Evolutionary conservation across 1,140 invertebrate species (phyloP).

Genomic region (Drosophila auraria): DNA sequence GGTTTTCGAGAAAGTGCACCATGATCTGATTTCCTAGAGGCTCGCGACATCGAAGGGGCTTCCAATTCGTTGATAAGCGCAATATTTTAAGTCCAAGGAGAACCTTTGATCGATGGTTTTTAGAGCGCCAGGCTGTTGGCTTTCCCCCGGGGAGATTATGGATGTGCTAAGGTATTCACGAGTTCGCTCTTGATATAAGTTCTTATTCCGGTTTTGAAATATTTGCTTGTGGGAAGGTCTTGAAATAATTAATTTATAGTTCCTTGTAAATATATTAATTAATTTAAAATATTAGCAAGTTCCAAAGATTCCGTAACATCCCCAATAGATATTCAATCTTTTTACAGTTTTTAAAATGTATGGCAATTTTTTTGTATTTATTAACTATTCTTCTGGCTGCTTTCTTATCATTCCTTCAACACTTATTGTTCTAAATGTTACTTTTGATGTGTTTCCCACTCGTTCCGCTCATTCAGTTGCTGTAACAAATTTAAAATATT

Average conservation of each 20-base stretch:
- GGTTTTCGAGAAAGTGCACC: slow-evolving; percentile 42
- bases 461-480: slow-evolving; percentile 4
- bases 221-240: slow-evolving; percentile 3
- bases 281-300: neutral
- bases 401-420: slow-evolving; percentile 51
- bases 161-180: slow-evolving; percentile 17
- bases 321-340: slow-evolving; percentile 2
- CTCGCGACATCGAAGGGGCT: slow-evolving; percentile 35
- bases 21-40: slow-evolving; percentile 57
- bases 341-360: slow-evolving; percentile 52
- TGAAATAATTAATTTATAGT: neutral
- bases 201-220: slow-evolving; percentile 18
- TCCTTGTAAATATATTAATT: neutral
- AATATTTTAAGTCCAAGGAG: slow-evolving; percentile 31
- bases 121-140: slow-evolving; percentile 30
- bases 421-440: slow-evolving; percentile 77
- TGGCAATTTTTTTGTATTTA: slow-evolving; percentile 55
- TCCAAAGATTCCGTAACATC: neutral
- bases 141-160: slow-evolving; percentile 16
- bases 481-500: slow-evolving; percentile 55
- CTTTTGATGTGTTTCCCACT: slow-evolving; percentile 48
- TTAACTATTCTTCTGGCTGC: slow-evolving; percentile 58
- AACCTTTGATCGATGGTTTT: slow-evolving; percentile 68
- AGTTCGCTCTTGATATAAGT: neutral
- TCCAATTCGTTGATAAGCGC: slow-evolving; percentile 14